Evolutionary conservation across 2,888 invertebrate genomes (phyloP), one percentile per base, ranked within the genome.

Genomic region (Autographa gamma): DNA sequence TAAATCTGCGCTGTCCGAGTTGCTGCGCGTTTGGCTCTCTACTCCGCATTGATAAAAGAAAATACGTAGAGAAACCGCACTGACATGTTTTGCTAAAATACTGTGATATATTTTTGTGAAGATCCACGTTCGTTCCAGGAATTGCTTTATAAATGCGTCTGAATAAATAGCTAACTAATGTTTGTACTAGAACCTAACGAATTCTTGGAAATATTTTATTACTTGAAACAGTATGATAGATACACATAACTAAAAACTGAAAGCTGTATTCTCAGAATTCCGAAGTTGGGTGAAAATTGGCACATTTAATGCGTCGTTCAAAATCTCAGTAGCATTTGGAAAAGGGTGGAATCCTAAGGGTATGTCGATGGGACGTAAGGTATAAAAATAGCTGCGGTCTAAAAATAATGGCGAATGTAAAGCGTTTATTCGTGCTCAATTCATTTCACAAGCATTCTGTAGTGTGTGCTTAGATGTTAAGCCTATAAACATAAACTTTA

Each of bases 1-100:
- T 93, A 93, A 93, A 93, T 93, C 92, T 93, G 87, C 88, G 89
- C 85, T 84, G 84, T 80, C 79, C 80, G 78, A 84, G 77, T 76
- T 66, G 69, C 78, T 71, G 64, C 71, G 72, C 77, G 72, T 74
- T 79, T 81, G 80, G 78, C 81, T 82, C 74, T 71, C 62, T 76
- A 85, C 78, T 84, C 77, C 82, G 81, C 84, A 82, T 80, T 84
- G 82, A 84, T 86, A 71, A 82, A 79, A 76, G 74, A 77, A 84
- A 82, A 80, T 79, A 76, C 76, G 64, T 61, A 69, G 67, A 80
- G 82, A 77, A 81, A 83, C 76, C 67, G 79, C 76, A 81, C 77
- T 83, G 83, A 83, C 87, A 81, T 84, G 84, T 84, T 89, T 87
- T 86, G 74, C 67, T 86, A 87, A 86, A 85, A 83, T 81, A 85